Conservation (phyloP, 2,113 vertebrate genomes). For the Ciconia boyciana region DNA sequence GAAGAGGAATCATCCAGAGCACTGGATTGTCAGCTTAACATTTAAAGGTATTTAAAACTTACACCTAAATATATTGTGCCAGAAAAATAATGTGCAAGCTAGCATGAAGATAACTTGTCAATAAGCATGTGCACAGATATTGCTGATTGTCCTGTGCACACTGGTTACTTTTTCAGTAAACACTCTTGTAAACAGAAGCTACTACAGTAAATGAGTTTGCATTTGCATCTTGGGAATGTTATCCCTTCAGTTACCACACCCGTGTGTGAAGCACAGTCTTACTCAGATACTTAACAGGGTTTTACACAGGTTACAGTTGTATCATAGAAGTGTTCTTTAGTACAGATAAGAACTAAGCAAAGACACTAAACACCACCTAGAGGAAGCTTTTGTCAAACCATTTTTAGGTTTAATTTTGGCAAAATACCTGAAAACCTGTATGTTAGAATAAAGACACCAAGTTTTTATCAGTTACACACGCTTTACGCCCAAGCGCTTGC, state of each 20-base stretch:
- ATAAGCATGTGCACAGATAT: not conserved
- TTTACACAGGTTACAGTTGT: not conserved
- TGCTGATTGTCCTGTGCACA: not conserved
- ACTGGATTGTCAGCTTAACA: not conserved
- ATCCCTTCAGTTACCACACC: not conserved
- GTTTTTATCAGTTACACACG: not conserved
- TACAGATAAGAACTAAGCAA: not conserved
- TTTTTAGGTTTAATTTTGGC: not conserved
- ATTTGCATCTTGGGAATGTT: not conserved
- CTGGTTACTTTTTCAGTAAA: not conserved
- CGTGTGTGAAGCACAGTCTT: accelerated
- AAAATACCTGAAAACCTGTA: too few relatives aligned
- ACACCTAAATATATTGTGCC: not conserved
- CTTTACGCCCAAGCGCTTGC: not conserved
- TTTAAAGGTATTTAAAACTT: not conserved
- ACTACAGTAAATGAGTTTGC: not conserved
- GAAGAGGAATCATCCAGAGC: not conserved
- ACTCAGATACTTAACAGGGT: too few relatives aligned
- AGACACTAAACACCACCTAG: not conserved
- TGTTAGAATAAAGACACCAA: accelerated
- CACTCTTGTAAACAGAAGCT: not conserved
- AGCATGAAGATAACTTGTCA: not conserved
- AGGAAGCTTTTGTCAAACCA: not conserved
- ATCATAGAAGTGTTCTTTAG: not conserved
- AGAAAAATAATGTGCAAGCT: not conserved